Evolutionary conservation across 2,113 vertebrate species (phyloP).

Genomic region (pig (Sus scrofa)): DNA sequence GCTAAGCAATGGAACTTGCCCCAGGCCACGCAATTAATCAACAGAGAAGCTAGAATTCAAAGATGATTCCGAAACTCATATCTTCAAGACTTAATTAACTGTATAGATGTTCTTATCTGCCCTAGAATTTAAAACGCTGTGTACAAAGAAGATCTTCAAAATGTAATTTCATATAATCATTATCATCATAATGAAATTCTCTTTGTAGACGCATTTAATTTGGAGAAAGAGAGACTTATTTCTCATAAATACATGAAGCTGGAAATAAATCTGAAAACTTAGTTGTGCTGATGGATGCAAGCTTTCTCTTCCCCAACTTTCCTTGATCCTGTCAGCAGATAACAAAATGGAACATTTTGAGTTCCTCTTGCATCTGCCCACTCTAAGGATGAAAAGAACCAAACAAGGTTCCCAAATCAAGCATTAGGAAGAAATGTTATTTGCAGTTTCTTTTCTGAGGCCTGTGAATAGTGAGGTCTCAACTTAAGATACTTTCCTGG

Average conservation of each 20-base stretch:
- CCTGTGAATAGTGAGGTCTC: not conserved
- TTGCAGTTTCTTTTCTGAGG: not conserved
- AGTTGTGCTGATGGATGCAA: not conserved
- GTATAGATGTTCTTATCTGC: not conserved
- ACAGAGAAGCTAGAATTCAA: slow-evolving; percentile 5
- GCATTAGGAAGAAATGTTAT: not conserved
- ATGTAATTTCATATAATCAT: slow-evolving; percentile 45
- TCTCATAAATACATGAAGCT: slow-evolving; percentile 10
- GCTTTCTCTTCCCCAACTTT: not conserved
- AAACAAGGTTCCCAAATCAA: not conserved
- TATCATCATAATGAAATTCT: slow-evolving; percentile 46
- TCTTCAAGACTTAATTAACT: slow-evolving; percentile 39
- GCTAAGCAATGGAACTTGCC: not conserved
- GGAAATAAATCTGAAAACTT: slow-evolving; percentile 46
- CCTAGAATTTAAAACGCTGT: slow-evolving; percentile 35
- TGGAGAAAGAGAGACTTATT: slow-evolving; percentile 22
- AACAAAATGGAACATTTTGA: not conserved
- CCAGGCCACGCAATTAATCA: not conserved
- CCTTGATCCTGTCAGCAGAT: not conserved
- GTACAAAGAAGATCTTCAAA: slow-evolving; percentile 9
- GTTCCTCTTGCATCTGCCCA: slow-evolving; percentile 3
- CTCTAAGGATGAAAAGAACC: not conserved
- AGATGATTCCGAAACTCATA: not conserved
- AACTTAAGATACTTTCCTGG: not conserved
- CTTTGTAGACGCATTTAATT: slow-evolving; percentile 52